Base-by-base conservation (phyloP, 2,113 vertebrate genomes). In the Sisor rabdophorus region DNA sequence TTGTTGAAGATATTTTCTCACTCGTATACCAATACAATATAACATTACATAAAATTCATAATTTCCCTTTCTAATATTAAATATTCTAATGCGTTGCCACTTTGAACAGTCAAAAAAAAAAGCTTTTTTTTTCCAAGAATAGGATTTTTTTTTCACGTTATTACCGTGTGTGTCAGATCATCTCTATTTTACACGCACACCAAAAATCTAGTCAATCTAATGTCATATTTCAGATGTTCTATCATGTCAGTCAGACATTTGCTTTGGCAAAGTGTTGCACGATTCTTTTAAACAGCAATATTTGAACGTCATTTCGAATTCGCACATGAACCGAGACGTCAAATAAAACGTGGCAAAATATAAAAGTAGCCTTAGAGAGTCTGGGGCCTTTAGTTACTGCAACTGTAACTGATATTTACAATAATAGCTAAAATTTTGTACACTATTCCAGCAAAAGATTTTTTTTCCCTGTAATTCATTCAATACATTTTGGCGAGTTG, bases 21-120 rank as follows among this genome's bases (percentile, higher is more conserved):
- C 86, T 89, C 90, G 56, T 69, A 93, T 93, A 93, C 92, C 93
- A 91, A 94, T 91, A 94, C 90, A 94, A 84, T 89, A 90, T 90
- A 92, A 93, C 88, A 90, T 94, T 88, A 93, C 85, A 93, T 85
- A 91, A 91, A 90, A 87, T 88, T 90, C 90, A 83, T 83, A 86
- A 87, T 81, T 90, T 87, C 87, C 86, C 87, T 85, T 58, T 88
- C 87, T 89, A 88, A 85, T 91, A 91, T 89, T 86, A 90, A 75
- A 92, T 87, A 91, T 87, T 89, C 85, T 90, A 86, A 81, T 86
- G 83, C 83, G 86, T 80, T 86, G 87, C 78, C 87, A 84, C 89
- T 87, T 91, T 74, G 55, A 89, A 92, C 89, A 90, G 80, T 63
- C 9, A 4, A 36, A 17, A 70, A 26, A 52, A 68, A 50, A 50